Evolutionary conservation across 2,113 vertebrate species (phyloP), one percentile per base, ranked within the genome.

Genomic region (Eclectus roratus): DNA sequence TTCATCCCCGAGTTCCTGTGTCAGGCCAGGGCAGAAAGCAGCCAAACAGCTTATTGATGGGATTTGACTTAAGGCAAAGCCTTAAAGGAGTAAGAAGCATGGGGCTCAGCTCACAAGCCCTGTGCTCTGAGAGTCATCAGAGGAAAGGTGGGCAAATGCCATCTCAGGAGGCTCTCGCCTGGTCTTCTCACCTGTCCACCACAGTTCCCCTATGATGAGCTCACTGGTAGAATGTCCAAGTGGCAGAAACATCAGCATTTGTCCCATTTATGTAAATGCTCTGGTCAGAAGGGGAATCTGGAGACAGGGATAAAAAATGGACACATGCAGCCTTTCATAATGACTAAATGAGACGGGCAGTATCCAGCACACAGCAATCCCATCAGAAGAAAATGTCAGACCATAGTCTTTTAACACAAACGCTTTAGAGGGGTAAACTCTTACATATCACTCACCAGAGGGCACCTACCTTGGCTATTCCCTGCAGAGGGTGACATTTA

Each of bases 1-100:
- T 50, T 64, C 60, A 44, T 6, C 33, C 25, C 72, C 39, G 31
- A 60, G 39, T 47, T 72, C 63, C 17, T 44, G 7, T 37, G 56
- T 56, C 73, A 94, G 52, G 44, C 52, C 31, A n/a, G 55, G n/a
- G 53, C 83, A 76, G 52, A 61, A 55, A 91, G 39, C 21, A 65
- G 19, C 27, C 76, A 39, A 69, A 21, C 31, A 77, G 35, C 16
- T 78, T 47, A 35, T 6, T 41, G 33, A 56, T 18, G 19, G 43
- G 82, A 60, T 64, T 15, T 84, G 76, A 64, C n/a, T 84, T 44
- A 27, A 2, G 6, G 31, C 52, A 78, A 72, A 88, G 35, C 49
- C 35, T 46, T 37, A 12, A 0, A 0, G 2, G 49, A 73, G 31
- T 16, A 11, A 24, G 35, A 83, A 43, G n/a, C 4, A 0, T 2